Evolutionary conservation across 2,888 invertebrate genomes (phyloP), one percentile per base, ranked within the genome.

Genomic region (Sinelater perroti): DNA sequence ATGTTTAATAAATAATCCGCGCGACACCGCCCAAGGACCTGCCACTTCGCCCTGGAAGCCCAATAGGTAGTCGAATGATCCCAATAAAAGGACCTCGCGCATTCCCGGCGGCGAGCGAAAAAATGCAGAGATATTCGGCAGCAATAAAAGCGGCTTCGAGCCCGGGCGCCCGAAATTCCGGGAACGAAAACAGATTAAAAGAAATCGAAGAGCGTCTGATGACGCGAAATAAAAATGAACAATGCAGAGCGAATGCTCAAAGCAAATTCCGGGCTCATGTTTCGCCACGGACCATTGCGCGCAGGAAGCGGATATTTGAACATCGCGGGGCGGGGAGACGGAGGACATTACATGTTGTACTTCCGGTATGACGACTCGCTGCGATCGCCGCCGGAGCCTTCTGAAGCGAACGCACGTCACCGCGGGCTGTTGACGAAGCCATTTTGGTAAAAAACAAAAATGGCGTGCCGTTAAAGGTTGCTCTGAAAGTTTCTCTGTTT

Each of bases 251-350:
- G 57, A 59, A 60, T 62, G 47, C 53, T 51, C 61, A 56, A 61
- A 63, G 59, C 59, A 61, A 62, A 64, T 64, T 61, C 56, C 49
- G 51, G 57, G 51, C 58, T 63, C 57, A 60, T 59, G 60, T 58
- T 44, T 60, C 54, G 21, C 53, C 45, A 63, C 61, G 61, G 58
- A 61, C 60, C 64, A 61, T 65, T 65, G 65, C 50, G 54, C 51
- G 20, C 60, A 54, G 56, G 60, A 59, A 63, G 42, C 63, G 65
- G 63, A 65, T 65, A 63, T 63, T 65, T 63, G 63, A 65, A 57
- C 53, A 56, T 57, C 55, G 40, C 49, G 53, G 46, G 58, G 61
- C 53, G 60, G 56, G 47, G 61, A 61, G 49, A 57, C 40, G 24
- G 49, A 47, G 56, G 57, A 61, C 61, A 61, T 61, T 61, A 61